These are phyloP conservation scores for Pelvicachromis taeniatus DNA, from an alignment of 2,113 vertebrate species.

Conservation along the genomic window DNA sequence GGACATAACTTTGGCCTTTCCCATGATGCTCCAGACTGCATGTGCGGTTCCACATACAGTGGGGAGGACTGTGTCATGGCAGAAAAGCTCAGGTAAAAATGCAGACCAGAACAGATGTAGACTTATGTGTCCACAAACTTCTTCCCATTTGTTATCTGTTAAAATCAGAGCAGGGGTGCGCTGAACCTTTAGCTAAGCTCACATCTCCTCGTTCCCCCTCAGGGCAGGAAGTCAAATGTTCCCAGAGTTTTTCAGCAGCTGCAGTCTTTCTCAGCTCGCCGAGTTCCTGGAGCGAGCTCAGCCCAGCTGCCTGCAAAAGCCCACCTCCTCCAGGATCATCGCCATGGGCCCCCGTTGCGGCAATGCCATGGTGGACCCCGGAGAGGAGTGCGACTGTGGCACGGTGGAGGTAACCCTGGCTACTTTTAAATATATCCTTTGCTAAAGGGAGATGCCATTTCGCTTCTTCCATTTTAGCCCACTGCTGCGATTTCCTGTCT, in stretches of 20 bases:
- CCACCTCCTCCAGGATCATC: conserved; percentile 46
- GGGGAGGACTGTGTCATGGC: conserved; percentile 82
- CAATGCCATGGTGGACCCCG: conserved; percentile 80
- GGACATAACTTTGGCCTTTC: conserved; percentile 90
- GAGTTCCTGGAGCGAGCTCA: conserved; percentile 71
- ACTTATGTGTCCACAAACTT: rapidly evolving
- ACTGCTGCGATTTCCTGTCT: not conserved
- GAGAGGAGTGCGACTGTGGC: conserved; percentile 93
- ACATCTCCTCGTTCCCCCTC: not conserved
- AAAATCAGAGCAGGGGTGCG: conserved; percentile 59
- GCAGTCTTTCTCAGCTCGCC: conserved; percentile 78
- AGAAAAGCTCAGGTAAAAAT: conserved; percentile 64
- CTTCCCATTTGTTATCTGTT: not conserved
- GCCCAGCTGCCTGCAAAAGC: conserved; percentile 74
- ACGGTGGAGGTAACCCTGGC: conserved; percentile 64
- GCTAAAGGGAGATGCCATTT: not conserved
- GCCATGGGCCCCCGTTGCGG: conserved; percentile 76
- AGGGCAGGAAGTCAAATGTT: conserved; percentile 41
- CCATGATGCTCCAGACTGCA: conserved; percentile 76
- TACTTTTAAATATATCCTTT: not conserved
- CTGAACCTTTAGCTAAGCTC: not conserved
- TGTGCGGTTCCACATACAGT: conserved; percentile 50
- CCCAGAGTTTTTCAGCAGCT: conserved; percentile 83
- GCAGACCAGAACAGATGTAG: rapidly evolving
- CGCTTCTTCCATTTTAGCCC: not conserved